Conservation (phyloP, 2,113 vertebrate species). For the Pangasianodon gigas region DNA sequence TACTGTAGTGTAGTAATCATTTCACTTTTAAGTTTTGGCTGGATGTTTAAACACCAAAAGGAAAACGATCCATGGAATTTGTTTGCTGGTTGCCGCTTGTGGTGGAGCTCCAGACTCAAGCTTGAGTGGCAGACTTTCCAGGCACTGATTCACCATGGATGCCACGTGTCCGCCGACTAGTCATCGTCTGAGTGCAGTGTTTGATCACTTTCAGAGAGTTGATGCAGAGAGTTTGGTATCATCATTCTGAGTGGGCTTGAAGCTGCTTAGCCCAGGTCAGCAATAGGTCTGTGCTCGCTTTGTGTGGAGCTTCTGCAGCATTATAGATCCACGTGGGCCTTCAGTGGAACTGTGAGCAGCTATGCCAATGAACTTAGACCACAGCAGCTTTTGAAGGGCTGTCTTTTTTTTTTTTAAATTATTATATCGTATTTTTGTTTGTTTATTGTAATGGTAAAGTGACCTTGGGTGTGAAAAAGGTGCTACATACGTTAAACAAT, state of each 20-base stretch:
- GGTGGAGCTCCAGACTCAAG: neutral
- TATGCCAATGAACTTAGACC: neutral
- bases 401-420: neutral
- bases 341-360: neutral
- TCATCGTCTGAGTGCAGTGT: neutral
- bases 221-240: neutral
- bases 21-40: neutral
- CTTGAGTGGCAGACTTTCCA: neutral
- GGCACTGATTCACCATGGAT: neutral
- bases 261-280: neutral
- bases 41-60: neutral
- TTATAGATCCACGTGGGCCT: neutral
- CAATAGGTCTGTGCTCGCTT: neutral
- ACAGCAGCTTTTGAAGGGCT: neutral
- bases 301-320: neutral
- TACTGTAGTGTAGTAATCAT: neutral
- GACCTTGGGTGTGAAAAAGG: neutral
- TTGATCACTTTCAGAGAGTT: neutral
- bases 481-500: neutral
- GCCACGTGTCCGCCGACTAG: neutral
- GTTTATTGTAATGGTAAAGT: neutral
- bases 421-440: neutral
- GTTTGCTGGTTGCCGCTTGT: neutral
- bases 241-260: neutral
- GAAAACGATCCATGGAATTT: conserved; percentile 4